phyloP scores from a whole-genome alignment of 2,888 invertebrate genomes.

The Melieria omissa region DNA sequence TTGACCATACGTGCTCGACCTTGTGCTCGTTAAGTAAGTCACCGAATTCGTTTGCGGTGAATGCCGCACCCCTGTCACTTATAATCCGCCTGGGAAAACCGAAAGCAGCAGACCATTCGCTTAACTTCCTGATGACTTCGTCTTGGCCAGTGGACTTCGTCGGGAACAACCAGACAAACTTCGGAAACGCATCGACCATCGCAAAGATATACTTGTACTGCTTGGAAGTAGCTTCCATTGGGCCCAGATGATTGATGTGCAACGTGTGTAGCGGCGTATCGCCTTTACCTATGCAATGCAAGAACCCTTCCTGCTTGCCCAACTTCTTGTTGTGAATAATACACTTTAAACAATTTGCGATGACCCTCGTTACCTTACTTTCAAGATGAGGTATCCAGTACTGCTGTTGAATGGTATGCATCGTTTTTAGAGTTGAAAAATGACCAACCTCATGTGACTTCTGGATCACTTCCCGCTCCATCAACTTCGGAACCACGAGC shows the following conservation, averaged over 20 bases:
- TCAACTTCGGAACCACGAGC: slow-evolving; percentile 34
- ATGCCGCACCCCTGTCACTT: slow-evolving; percentile 32
- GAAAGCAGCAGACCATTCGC: slow-evolving; percentile 14
- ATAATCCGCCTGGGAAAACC: slow-evolving; percentile 22
- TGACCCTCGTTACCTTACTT: slow-evolving; percentile 24
- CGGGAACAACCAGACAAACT: slow-evolving; percentile 36
- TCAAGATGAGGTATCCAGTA: slow-evolving; percentile 40
- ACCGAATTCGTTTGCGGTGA: slow-evolving; percentile 29
- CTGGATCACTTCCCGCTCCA: slow-evolving; percentile 36
- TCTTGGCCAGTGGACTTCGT: slow-evolving; percentile 24
- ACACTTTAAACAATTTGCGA: slow-evolving; percentile 28
- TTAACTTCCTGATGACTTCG: slow-evolving; percentile 27
- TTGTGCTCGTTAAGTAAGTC: slow-evolving; percentile 20
- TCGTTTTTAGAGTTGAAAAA: slow-evolving; percentile 29
- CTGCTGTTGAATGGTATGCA: slow-evolving; percentile 27
- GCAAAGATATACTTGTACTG: slow-evolving; percentile 35
- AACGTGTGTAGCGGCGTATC: slow-evolving; percentile 47
- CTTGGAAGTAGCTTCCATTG: slow-evolving; percentile 45
- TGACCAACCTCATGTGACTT: slow-evolving; percentile 36
- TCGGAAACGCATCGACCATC: slow-evolving; percentile 30
- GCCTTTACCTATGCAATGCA: slow-evolving; percentile 7
- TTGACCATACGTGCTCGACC: slow-evolving; percentile 25
- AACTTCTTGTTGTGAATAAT: slow-evolving; percentile 40
- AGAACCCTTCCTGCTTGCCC: slow-evolving; percentile 57
- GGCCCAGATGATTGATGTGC: slow-evolving; percentile 50